Base-by-base conservation (phyloP, 2,797 vertebrate species). In the Ctenochaetus hawaiiensis region DNA sequence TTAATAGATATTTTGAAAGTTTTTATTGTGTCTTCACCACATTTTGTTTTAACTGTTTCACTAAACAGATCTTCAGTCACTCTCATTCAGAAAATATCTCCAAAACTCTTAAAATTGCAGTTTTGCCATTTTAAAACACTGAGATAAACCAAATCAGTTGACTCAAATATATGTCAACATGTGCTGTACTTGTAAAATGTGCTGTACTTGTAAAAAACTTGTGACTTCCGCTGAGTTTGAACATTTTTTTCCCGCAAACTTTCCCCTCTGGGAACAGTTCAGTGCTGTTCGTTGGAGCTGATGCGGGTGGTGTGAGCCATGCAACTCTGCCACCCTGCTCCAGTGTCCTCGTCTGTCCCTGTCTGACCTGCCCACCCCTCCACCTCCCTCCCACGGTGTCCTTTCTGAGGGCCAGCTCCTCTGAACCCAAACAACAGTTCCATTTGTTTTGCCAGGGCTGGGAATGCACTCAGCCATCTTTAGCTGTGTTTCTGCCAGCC, bases 361-460 rank as follows among this genome's bases (percentile, higher is more conserved):
- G 87, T 89, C 88, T 88, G 83, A 87, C 78, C 81, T 60, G 70
- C 79, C 72, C 66, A 70, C 81, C 79, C 79, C 75, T 82, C 85
- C 70, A 68, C 77, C 85, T 87, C 86, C 77, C 78, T 85, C 85
- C 86, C 37, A 81, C 41, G n/a, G 87, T 91, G 87, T 87, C 83
- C 86, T 90, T 87, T 92, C 80, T 74, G 85, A 89, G 87, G 90
- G 84, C 91, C 92, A 88, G 77, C 82, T 94, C 80, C 87, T 89
- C 89, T 93, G 89, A 92, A 91, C 91, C 91, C 90, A 92, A 90
- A 94, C 92, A 94, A 91, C 89, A 88, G 90, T 85, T 91, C 91
- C 78, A 91, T 92, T 93, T 94, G 91, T 94, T 93, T 92, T 91
- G 89, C 89, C 88, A 83, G 81, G 84, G 82, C 89, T 91, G 87